A percentile compares a stretch with the other conserved stretches of the same genome.
Conservation (phyloP, 2,113 vertebrate species). For the Ivindomyrus marchei region DNA sequence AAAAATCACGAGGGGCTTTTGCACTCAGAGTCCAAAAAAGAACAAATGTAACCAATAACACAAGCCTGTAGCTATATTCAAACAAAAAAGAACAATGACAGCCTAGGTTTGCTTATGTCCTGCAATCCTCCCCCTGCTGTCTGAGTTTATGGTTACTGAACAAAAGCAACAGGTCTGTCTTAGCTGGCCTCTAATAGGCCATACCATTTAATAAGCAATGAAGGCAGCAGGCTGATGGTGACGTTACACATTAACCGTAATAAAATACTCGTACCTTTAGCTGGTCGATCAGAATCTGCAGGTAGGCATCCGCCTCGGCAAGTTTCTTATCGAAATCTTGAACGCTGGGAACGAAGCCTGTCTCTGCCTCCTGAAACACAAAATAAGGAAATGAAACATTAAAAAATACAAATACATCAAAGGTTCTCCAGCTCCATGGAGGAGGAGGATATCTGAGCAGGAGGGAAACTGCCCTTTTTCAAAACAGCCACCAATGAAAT, state of each 20-base stretch:
- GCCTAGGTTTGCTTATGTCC: neutral
- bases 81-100: neutral
- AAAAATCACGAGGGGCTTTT: neutral
- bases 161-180: neutral
- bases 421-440: neutral
- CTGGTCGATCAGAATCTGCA: slow-evolving; percentile 98
- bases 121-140: neutral
- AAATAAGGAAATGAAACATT: slow-evolving; percentile 13
- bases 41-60: neutral
- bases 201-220: neutral
- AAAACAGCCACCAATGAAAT: neutral
- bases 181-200: neutral
- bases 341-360: slow-evolving; percentile 90
- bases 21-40: neutral
- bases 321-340: slow-evolving; percentile 99
- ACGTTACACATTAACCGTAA: neutral
- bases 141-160: neutral
- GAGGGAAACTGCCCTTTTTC: neutral
- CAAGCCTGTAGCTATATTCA: neutral
- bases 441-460: neutral
- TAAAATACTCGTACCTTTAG: slow-evolving; percentile 71
- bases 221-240: neutral
- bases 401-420: neutral
- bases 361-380: slow-evolving; percentile 78
- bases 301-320: slow-evolving; percentile 92